Conservation (phyloP, 2,888 invertebrate genomes). For the Teleiodes luculella region DNA sequence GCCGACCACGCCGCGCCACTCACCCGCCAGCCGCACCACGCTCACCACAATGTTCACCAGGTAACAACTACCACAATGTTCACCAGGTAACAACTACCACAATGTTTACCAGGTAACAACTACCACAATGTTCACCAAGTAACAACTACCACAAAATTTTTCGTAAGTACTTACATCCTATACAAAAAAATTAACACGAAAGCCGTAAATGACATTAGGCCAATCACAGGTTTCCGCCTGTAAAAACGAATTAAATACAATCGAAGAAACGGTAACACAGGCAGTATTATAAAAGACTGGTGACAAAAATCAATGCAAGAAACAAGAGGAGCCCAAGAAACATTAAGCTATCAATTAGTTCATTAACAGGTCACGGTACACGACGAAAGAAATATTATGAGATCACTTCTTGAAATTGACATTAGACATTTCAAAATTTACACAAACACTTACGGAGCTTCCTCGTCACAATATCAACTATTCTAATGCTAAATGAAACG, state of each 20-base stretch:
- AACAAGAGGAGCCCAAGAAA: too few relatives aligned
- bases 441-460: too few relatives aligned
- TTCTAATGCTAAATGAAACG: neutral
- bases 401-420: too few relatives aligned
- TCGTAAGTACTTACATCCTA: too few relatives aligned
- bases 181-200: too few relatives aligned
- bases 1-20: slow-evolving; percentile 66
- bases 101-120: slow-evolving; percentile 68
- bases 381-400: too few relatives aligned
- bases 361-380: too few relatives aligned
- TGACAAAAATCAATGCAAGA: too few relatives aligned
- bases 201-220: too few relatives aligned
- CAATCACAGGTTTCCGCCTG: too few relatives aligned
- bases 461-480: neutral
- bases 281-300: too few relatives aligned
- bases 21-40: slow-evolving; percentile 32
- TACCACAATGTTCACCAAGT: slow-evolving; percentile 67
- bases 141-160: slow-evolving; percentile 14
- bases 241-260: neutral
- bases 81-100: slow-evolving; percentile 56
- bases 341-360: too few relatives aligned
- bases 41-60: slow-evolving; percentile 72
- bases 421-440: neutral
- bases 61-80: slow-evolving; percentile 51
- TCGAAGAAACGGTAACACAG: neutral